These are phyloP conservation scores for Ceraclea dissimilis DNA, from an alignment of 2,888 invertebrate species.

Conservation along the genomic window DNA sequence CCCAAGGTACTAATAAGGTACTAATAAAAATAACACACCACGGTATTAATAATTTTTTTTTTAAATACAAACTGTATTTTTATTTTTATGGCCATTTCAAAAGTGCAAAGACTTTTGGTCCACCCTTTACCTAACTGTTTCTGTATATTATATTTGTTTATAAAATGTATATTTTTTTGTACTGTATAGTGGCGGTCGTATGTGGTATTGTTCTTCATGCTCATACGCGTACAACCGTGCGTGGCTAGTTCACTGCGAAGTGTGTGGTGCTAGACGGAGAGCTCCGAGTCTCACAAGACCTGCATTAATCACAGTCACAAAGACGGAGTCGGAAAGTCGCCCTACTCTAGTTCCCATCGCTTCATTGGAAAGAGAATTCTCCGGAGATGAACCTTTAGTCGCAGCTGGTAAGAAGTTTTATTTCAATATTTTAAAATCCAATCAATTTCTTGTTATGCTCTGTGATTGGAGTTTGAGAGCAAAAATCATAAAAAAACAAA, in stretches of 20 bases:
- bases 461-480: too few relatives aligned
- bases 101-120: too few relatives aligned
- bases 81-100: too few relatives aligned
- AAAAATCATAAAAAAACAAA: too few relatives aligned
- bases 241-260: slow-evolving; percentile 73
- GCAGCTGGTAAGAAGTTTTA: slow-evolving; percentile 43
- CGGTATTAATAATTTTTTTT: too few relatives aligned
- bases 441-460: too few relatives aligned
- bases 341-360: slow-evolving; percentile 52
- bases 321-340: slow-evolving; percentile 27
- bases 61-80: too few relatives aligned
- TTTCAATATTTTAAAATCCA: slow-evolving; percentile 3
- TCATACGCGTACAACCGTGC: slow-evolving; percentile 82
- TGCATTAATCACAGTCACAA: slow-evolving; percentile 63
- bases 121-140: too few relatives aligned
- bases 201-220: slow-evolving; percentile 86
- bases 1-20: too few relatives aligned
- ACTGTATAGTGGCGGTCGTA: slow-evolving; percentile 41
- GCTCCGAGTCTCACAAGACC: slow-evolving; percentile 57
- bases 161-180: background rate
- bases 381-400: slow-evolving; percentile 59
- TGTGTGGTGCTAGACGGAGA: slow-evolving; percentile 63
- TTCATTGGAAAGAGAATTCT: slow-evolving; percentile 59
- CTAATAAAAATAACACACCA: too few relatives aligned
- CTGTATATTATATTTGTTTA: too few relatives aligned